Conservation (phyloP, 2,888 invertebrate species). For the Rhagonycha fulva region DNA sequence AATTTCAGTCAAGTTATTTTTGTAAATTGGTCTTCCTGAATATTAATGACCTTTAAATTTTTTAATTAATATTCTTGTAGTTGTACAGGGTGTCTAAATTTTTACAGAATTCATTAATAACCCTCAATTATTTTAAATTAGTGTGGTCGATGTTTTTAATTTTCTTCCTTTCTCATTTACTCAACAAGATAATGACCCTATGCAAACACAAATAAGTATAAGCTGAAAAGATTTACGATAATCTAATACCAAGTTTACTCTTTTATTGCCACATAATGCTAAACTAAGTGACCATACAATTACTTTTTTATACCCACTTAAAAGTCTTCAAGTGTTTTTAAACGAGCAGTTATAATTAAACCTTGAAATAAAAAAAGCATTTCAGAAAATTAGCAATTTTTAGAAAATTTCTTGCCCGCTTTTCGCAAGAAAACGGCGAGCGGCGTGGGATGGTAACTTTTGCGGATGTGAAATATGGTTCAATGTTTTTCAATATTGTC, state of each 20-base stretch:
- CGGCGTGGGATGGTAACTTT: neutral
- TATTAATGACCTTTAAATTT: neutral
- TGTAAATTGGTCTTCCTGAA: neutral
- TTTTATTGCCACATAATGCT: constrained; percentile 27
- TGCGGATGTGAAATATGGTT: neutral
- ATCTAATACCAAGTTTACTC: constrained; percentile 25
- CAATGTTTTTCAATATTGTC: neutral
- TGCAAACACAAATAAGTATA: neutral
- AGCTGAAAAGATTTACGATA: constrained; percentile 25
- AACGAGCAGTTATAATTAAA: neutral
- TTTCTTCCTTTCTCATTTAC: neutral
- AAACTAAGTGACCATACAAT: constrained; percentile 24
- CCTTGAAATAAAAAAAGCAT: neutral
- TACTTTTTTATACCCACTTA: constrained; percentile 16
- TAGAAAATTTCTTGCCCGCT: neutral
- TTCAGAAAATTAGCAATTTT: neutral
- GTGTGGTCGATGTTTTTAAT: neutral
- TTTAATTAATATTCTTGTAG: neutral
- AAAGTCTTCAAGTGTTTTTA: constrained; percentile 7
- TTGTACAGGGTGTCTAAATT: neutral
- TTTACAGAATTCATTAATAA: neutral
- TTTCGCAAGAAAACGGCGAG: neutral
- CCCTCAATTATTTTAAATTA: neutral
- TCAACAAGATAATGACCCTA: neutral
- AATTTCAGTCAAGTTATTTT: neutral